A percentile compares a stretch with the other conserved stretches of the same genome.
These are phyloP conservation scores for Apotomis turbidana DNA, from an alignment of 2,888 invertebrate genomes.

Conservation along the genomic window DNA sequence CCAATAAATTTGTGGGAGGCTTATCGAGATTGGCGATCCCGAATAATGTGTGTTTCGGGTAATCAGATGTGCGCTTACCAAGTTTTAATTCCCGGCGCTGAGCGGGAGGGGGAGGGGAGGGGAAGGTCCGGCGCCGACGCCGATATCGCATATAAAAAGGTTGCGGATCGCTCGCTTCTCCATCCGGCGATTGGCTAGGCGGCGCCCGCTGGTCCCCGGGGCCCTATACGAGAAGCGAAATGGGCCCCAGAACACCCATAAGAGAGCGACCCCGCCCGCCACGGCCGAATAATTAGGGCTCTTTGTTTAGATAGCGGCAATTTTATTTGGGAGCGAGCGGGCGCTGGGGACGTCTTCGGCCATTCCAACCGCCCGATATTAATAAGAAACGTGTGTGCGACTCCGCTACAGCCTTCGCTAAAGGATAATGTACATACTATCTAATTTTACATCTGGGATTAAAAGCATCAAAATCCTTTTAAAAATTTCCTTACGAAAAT, in stretches of 20 bases:
- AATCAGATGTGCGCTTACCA: constrained; percentile 79
- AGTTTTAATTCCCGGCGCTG: constrained; percentile 76
- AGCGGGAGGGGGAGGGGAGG: constrained; percentile 52
- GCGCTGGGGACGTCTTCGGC: constrained; percentile 82
- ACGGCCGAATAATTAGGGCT: constrained; percentile 87
- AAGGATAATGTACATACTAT: constrained; percentile 60
- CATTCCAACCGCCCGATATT: constrained; percentile 80
- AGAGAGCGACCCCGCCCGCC: constrained; percentile 87
- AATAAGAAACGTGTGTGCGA: constrained; percentile 81
- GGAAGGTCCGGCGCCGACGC: constrained; percentile 73
- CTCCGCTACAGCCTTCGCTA: constrained; percentile 56
- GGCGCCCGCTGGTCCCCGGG: constrained; percentile 85
- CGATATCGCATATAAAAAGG: constrained; percentile 83
- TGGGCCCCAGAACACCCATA: constrained; percentile 88
- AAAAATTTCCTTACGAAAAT: neutral
- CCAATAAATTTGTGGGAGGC: constrained; percentile 68
- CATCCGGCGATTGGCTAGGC: constrained; percentile 86
- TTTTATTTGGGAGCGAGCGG: constrained; percentile 84
- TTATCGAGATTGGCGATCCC: constrained; percentile 76
- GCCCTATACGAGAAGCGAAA: constrained; percentile 86
- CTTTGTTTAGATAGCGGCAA: constrained; percentile 85
- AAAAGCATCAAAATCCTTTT: constrained; percentile 35
- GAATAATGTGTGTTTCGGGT: constrained; percentile 77
- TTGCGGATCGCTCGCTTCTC: constrained; percentile 82
- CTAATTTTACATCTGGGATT: constrained; percentile 34